Conservation (phyloP, 2,797 vertebrate genomes). For the Pelobates cultripes region DNA sequence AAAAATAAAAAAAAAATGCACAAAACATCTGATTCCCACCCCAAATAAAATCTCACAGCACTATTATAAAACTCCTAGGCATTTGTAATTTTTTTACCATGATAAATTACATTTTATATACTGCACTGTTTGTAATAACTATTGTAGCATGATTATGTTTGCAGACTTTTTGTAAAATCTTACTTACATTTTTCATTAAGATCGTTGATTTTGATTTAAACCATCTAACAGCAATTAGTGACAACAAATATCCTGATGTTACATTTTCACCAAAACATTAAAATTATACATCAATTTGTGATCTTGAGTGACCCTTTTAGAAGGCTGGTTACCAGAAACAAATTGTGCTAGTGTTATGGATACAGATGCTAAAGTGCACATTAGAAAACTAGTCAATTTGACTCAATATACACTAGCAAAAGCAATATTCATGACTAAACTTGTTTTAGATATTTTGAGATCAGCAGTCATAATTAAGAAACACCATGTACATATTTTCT, state of each 20-base stretch:
- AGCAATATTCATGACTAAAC: neutral
- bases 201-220: neutral
- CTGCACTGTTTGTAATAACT: no score
- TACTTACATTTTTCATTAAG: neutral
- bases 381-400: conserved; percentile 16
- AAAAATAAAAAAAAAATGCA: no score
- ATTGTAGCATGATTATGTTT: no score
- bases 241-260: conserved; percentile 27
- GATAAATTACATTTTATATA: no score
- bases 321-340: conserved; percentile 29
- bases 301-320: conserved; percentile 17
- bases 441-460: no score
- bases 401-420: neutral
- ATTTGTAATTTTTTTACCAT: no score
- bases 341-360: conserved; percentile 13
- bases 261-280: conserved; percentile 15
- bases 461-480: no score
- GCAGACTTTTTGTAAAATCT: no score
- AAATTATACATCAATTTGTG: conserved; percentile 36
- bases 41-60: no score
- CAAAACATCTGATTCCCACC: no score
- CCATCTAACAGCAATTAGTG: neutral
- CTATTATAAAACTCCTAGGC: no score
- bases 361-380: conserved; percentile 9
- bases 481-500: no score